Conservation (phyloP, 2,888 invertebrate genomes). For the Drosophila heteroneura region DNA sequence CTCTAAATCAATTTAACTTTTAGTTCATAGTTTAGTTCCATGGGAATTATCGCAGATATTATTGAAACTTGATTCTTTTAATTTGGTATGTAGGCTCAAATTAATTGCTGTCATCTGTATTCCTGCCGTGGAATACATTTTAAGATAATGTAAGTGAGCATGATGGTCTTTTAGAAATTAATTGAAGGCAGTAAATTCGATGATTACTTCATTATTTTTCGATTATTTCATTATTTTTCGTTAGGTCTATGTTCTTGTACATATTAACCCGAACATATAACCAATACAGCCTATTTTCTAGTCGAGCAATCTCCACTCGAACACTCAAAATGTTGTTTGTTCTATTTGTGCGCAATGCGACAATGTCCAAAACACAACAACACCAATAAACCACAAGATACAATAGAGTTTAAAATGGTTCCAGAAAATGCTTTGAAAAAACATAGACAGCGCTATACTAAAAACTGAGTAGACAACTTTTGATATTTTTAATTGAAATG, state of each 20-base stretch:
- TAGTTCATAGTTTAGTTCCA: background rate
- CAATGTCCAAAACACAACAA: conserved; percentile 32
- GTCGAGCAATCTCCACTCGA: background rate
- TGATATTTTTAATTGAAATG: background rate
- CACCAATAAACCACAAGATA: conserved; percentile 37
- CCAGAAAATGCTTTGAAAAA: background rate
- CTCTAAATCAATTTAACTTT: background rate
- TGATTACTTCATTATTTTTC: background rate
- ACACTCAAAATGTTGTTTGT: background rate
- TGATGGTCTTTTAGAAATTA: background rate
- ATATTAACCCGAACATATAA: background rate
- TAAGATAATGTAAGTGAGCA: background rate
- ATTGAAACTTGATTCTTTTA: background rate
- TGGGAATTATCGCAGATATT: background rate
- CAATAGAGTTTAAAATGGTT: background rate
- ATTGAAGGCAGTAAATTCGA: rapidly evolving
- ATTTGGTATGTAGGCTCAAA: background rate
- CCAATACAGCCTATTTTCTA: conserved; percentile 4
- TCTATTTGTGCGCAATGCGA: conserved; percentile 49
- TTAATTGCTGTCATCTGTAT: background rate
- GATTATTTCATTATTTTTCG: background rate
- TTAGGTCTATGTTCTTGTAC: rapidly evolving
- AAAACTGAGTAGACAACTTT: background rate
- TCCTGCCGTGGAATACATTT: background rate
- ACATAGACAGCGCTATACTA: background rate